Base-by-base conservation (phyloP, 2,888 invertebrate genomes). In the Diplazon laetatorius region DNA sequence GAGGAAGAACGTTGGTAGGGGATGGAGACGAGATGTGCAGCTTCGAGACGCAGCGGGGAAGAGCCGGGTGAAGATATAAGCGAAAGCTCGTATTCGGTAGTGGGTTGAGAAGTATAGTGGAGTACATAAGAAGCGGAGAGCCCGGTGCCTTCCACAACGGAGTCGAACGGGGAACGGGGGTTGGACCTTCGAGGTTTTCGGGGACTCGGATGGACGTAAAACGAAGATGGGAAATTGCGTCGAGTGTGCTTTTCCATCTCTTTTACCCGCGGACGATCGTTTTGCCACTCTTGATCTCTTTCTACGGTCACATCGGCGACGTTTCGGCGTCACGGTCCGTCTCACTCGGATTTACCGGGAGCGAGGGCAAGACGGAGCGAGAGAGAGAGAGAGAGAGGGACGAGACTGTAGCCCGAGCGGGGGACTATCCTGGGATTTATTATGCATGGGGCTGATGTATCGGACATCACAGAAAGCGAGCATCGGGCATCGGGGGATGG, bases 381-480 rank as follows among this genome's bases (percentile, higher is more conserved):
- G 48, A 44, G 30, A 6, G 30, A 30, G 30, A 5, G 6, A 6
- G 30, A 30, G 30, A 6, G 30, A 30, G 6, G 30, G 30, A 30
- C 4, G 6, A 30, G 30, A 6, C 30, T 30, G n/a, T n/a, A 30
- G 30, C 30, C 4, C 39, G 42, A 63, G 72, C 48, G 63, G 78
- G 77, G 78, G 77, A 72, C 81, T 74, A 75, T 71, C 83, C 82
- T 72, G 85, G 85, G 85, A 89, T 90, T 89, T 88, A 89, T 90
- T 90, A 89, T 89, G 88, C 89, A 89, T 85, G 87, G 86, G 82
- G 85, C 86, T 87, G 88, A 89, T 87, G 87, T 89, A 89, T 90
- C 87, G 89, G 89, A 89, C 89, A 89, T 87, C 87, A 86, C 86
- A 86, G 83, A 81, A 69, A 60, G 71, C 65, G 78, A 48, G 76